A percentile compares a stretch with the other conserved stretches of the same genome.
phyloP scores from a whole-genome alignment of 2,888 invertebrate species.

The Hirtodrosophila duncani region DNA sequence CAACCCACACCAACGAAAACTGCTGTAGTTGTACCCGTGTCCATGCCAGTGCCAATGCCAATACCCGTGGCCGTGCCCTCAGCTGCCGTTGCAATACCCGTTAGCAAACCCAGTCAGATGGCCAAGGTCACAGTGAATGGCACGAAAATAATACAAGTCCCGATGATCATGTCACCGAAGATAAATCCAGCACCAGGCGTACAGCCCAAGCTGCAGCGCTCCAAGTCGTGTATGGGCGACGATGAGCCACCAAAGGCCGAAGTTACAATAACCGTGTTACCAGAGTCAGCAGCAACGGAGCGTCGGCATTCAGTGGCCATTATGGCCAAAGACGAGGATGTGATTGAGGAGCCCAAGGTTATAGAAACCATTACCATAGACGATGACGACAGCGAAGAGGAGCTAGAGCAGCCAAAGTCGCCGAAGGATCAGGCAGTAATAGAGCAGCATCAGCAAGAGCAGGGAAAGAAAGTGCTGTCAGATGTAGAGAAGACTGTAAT shows the following conservation, averaged over 20 bases:
- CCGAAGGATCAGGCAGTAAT: neutral
- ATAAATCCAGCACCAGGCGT: neutral
- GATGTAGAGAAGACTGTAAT: too few relatives aligned
- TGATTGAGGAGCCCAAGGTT: constrained; percentile 32
- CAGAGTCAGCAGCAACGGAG: constrained; percentile 15
- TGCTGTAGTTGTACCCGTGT: constrained; percentile 49
- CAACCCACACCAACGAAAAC: constrained; percentile 34
- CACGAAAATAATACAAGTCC: neutral
- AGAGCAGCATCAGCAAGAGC: neutral
- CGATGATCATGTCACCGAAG: neutral
- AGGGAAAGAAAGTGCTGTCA: constrained; percentile 7
- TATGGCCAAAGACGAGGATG: constrained; percentile 60
- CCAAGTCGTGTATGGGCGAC: constrained; percentile 46
- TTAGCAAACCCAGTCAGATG: neutral
- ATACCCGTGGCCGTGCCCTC: constrained; percentile 3
- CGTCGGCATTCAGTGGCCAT: constrained; percentile 56
- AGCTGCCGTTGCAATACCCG: neutral
- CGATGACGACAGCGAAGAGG: constrained; percentile 51
- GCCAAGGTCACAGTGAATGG: neutral
- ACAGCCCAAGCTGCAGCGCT: constrained; percentile 44
- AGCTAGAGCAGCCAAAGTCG: constrained; percentile 11
- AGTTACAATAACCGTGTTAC: too few relatives aligned
- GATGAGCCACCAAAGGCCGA: too few relatives aligned
- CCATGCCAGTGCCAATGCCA: constrained; percentile 25
- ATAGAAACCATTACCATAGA: constrained; percentile 62